Evolutionary conservation across 1,140 invertebrate species (phyloP), one percentile per base, ranked within the genome.

Genomic region (Lasioglossum albipes): DNA sequence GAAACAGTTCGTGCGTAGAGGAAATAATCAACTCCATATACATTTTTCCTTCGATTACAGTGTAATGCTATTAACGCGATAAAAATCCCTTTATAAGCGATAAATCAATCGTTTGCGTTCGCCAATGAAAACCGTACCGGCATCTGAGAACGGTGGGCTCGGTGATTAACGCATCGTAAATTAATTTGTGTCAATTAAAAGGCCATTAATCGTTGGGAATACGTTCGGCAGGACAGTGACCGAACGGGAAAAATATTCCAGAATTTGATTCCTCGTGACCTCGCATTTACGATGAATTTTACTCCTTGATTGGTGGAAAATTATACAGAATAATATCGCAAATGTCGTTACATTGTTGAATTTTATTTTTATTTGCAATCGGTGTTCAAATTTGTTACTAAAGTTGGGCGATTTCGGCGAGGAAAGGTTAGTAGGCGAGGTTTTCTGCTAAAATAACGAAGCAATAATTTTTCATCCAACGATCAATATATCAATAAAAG

Each of bases 161-260:
- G 18, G 61, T 66, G 76, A 74, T 80, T 80, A 80, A 65, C 65
- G 73, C 49, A n/a, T 75, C 79, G 73, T 80, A 80, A 80, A 80
- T 80, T 80, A 68, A 80, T 75, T 75, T 52, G 73, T 69, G 64
- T 75, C 73, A 75, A 80, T 80, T 80, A 75, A 80, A 75, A 69
- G 20, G n/a, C 64, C 42, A 59, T 75, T 69, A 64, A 75, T 52
- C 20, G 16, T 18, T 20, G 18, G 31, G 59, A 64, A 66, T 73
- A 22, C 71, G 13, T 66, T 75, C 41, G 2, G 7, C 45, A 54
- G 61, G 45, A 75, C 78, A 65, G 10, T 62, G 72, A 80, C 72
- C 72, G 72, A 27, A 52, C 16, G 0, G 10, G 31, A 49, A 49
- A 45, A 65, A 72, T 59, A 22, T 49, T 72, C n/a, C 6, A 12